These are phyloP conservation scores for Echinometra lucunter DNA, from an alignment of 53 echinoderm and acorn worm genomes.

Conservation along the genomic window DNA sequence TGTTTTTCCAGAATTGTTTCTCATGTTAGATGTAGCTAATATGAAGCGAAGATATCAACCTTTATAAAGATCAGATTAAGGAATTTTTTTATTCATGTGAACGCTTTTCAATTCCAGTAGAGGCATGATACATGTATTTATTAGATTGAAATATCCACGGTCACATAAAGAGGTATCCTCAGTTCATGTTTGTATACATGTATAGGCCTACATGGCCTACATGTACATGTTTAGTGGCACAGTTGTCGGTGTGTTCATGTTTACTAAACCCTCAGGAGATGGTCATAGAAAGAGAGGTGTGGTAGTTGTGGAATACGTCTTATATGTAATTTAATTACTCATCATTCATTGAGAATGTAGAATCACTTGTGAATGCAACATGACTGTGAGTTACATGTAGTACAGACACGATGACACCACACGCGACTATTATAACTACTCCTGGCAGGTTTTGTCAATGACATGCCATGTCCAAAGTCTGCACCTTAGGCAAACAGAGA, in stretches of 20 bases:
- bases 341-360: not conserved
- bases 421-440: not conserved
- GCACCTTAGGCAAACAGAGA: conserved; percentile 36
- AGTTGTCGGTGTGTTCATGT: not conserved
- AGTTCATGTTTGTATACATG: not conserved
- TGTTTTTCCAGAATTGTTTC: not conserved
- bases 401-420: not conserved
- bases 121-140: not conserved
- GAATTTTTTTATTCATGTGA: not conserved
- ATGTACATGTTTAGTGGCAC: not conserved
- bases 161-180: not conserved
- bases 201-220: not conserved
- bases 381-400: not conserved
- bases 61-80: not conserved
- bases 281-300: not conserved
- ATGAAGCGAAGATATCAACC: not conserved
- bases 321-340: not conserved
- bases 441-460: conserved; percentile 26
- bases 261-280: not conserved
- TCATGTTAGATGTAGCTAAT: not conserved
- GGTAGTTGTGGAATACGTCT: not conserved
- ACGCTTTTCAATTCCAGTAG: not conserved
- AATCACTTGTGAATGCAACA: conserved; percentile 10
- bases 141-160: not conserved
- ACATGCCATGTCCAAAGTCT: conserved; percentile 52